Percentiles rank a stretch among this genome's conserved stretches.
Evolutionary conservation across 2,113 vertebrate species (phyloP).

Genomic region (Gopherus flavomarginatus): DNA sequence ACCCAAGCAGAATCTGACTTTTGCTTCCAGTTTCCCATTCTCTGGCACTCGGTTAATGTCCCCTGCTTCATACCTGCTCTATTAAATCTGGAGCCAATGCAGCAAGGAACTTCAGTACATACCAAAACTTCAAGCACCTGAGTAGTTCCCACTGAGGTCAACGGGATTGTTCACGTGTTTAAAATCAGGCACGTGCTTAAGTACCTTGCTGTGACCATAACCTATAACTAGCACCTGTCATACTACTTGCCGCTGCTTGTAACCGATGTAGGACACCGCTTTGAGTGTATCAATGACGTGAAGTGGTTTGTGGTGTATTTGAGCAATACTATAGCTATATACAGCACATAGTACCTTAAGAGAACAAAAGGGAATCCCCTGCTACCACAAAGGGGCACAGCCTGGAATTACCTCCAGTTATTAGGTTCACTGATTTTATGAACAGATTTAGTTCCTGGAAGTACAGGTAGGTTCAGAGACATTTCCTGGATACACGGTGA

Average conservation of each 20-base stretch:
- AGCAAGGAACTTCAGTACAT: no score
- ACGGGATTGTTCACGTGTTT: no score
- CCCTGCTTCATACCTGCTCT: no score
- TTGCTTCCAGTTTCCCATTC: not conserved
- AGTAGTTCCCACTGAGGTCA: no score
- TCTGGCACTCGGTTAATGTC: no score
- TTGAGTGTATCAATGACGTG: not conserved
- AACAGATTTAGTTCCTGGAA: not conserved
- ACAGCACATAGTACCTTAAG: not conserved
- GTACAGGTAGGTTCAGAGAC: not conserved
- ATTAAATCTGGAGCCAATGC: no score
- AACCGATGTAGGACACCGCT: not conserved
- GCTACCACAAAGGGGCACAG: not conserved
- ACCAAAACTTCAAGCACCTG: no score
- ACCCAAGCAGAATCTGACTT: not conserved
- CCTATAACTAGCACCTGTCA: not conserved
- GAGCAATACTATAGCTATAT: not conserved
- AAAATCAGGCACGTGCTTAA: no score
- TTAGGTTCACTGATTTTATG: not conserved
- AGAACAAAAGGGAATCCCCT: not conserved
- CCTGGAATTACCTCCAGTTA: not conserved
- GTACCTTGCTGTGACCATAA: no score
- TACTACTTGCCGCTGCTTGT: not conserved
- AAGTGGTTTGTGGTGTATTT: not conserved
- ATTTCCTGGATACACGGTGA: no score